Evolutionary conservation across 23 tunicate genomes (phyloP), one percentile per base, ranked within the genome.

Genomic region (Halocynthia roretzi): DNA sequence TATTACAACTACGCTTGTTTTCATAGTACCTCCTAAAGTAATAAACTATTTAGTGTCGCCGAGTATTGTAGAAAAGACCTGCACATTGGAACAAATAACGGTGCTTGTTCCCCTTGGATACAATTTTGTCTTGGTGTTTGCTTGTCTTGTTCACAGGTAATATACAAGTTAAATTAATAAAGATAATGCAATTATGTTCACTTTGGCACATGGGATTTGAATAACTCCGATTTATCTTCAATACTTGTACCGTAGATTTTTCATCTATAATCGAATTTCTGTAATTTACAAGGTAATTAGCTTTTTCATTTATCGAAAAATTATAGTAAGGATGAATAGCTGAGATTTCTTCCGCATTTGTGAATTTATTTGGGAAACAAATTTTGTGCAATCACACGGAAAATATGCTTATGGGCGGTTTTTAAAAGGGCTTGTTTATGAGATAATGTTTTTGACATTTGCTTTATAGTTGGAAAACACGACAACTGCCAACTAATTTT

Each of bases 121-220:
- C 52, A 77, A 77, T 31, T 54, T 77, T 63, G 72, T 77, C 31
- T 48, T 77, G 14, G 51, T 77, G 14, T 8, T 77, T 18, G 72
- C 82, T 9, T 77, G 82, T 23, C n/a, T 77, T 17, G 65, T 64
- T 77, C 66, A 77, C 56, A 61, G 82, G 82, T 77, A 64, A 77
- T 31, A 31, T 31, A 31, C 44, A 31, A 0, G 44, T 31, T 31
- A 40, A 1, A 71, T 5, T 23, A 10, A 44, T 0, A 11, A 0
- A 10, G 58, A 9, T 23, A 21, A 71, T 40, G 23, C 72, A 68
- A n/a, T 68, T 68, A 11, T 11, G 23, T 68, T 12, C 14, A 68
- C 20, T 5, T 67, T 4, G 0, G 71, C 12, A 18, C 23, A 67
- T 44, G 2, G 23, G 44, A 67, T 19, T 18, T 67, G 4, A 31